Evolutionary conservation across 2,113 vertebrate species (phyloP).

Genomic region (Tricholaema leucomelas): DNA sequence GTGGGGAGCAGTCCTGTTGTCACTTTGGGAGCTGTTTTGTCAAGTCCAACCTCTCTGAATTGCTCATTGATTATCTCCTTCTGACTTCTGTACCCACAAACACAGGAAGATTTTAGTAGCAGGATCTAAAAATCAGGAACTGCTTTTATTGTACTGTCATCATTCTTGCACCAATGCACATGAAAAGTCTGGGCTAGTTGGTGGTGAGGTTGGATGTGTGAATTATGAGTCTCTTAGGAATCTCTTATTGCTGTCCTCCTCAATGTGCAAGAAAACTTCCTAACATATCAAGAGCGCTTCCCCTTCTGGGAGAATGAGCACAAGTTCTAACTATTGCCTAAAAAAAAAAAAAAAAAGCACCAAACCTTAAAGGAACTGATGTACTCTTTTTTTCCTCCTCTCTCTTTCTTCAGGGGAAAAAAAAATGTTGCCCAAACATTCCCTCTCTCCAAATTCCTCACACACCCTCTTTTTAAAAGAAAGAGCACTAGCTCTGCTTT

Average conservation of each 20-base stretch:
- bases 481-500: background rate
- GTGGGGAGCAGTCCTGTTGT: background rate
- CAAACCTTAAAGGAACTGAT: background rate
- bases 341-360: background rate
- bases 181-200: background rate
- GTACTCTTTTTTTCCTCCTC: too few relatives aligned
- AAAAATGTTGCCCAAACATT: background rate
- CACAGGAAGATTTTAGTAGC: accelerated
- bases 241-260: background rate
- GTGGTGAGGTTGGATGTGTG: too few relatives aligned
- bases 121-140: background rate
- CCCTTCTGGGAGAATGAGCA: background rate
- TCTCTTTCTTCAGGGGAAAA: background rate
- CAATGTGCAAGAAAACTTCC: background rate
- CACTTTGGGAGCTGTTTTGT: background rate
- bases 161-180: background rate
- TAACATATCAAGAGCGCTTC: background rate
- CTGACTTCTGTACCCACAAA: background rate
- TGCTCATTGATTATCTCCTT: background rate
- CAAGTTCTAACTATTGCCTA: background rate
- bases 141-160: background rate
- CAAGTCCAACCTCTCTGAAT: background rate
- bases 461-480: background rate
- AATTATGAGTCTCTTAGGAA: background rate
- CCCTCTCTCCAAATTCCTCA: background rate